phyloP scores from a whole-genome alignment of 2,888 invertebrate species.

The Allophyes oxyacanthae region DNA sequence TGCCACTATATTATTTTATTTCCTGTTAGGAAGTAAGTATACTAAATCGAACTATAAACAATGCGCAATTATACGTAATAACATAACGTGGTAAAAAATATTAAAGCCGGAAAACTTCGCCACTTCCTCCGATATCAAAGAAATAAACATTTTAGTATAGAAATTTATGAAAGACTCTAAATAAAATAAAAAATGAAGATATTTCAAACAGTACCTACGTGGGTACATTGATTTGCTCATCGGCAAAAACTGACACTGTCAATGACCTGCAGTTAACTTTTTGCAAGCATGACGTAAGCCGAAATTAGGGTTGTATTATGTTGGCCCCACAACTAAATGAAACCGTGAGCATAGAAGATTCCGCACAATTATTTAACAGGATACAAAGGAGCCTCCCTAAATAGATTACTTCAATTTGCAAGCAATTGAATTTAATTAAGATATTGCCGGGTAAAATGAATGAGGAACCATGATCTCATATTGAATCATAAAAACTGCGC shows the following conservation, averaged over 20 bases:
- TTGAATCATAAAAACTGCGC: slow-evolving; percentile 37
- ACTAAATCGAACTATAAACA: slow-evolving; percentile 27
- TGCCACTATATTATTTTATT: slow-evolving; percentile 33
- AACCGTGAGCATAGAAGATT: slow-evolving; percentile 10
- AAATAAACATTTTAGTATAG: slow-evolving; percentile 17
- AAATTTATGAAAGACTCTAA: slow-evolving; percentile 7
- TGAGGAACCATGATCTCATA: slow-evolving; percentile 54
- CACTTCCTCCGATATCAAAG: slow-evolving; percentile 43
- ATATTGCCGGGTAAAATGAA: slow-evolving; percentile 53
- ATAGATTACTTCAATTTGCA: slow-evolving; percentile 61
- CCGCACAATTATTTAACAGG: slow-evolving; percentile 2
- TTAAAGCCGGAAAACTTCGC: slow-evolving; percentile 29
- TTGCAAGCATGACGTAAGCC: slow-evolving; percentile 64
- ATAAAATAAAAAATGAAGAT: slow-evolving; percentile 19
- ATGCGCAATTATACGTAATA: slow-evolving; percentile 38
- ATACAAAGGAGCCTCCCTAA: slow-evolving; percentile 35
- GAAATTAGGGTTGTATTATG: slow-evolving; percentile 32
- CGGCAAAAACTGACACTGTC: slow-evolving; percentile 58
- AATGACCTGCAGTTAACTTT: slow-evolving; percentile 62
- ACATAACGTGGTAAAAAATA: slow-evolving; percentile 38
- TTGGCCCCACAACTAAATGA: slow-evolving; percentile 5
- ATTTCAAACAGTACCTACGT: slow-evolving; percentile 9
- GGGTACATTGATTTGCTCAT: slow-evolving; percentile 21
- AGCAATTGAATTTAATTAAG: slow-evolving; percentile 67
- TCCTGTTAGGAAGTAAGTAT: slow-evolving; percentile 42